Base-by-base conservation (phyloP, 2,113 vertebrate genomes). In the Motacilla tschutschensis region DNA sequence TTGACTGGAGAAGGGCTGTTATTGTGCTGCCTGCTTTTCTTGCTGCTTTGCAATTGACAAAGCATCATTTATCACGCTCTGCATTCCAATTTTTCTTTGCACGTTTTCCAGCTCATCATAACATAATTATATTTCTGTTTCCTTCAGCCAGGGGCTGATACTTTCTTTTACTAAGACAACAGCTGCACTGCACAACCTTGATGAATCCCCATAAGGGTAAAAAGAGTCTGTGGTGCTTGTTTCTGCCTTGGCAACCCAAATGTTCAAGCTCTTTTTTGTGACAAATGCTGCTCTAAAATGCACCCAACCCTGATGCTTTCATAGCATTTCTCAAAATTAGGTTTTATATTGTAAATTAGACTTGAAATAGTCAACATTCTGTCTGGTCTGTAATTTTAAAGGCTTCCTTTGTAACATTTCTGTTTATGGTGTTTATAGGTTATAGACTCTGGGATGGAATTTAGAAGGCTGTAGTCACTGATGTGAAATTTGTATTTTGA, bases 161-260 rank as follows among this genome's bases (percentile, higher is more conserved):
- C 92, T 96, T 95, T 93, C 88, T 94, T 95, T 95, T 92, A 53
- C 76, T 63, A 90, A 93, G 93, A 94, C 93, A 95, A 91, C 95
- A 95, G 95, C 96, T 97, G 95, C 83, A 95, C 88, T 89, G 79
- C 90, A 93, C 88, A 96, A 96, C 96, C 95, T 96, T 89, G 95
- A 89, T 94, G 90, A 93, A 87, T 85, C 88, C 91, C 93, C 93
- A 88, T 92, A 91, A 95, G 74, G 83, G 83, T 86, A 89, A 95
- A 89, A 93, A 63, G 82, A 72, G 71, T 91, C 90, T 91, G 79
- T 91, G 91, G 87, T 85, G 63, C 85, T 85, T 82, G 77, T 95
- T 96, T 93, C 76, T 78, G 88, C 80, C 91, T 94, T 94, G 91
- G 90, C 90, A 90, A 94, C 73, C 90, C 79, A 79, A 93, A 88